phyloP scores from a whole-genome alignment of 2,888 invertebrate genomes.

The Erebia ligea region DNA sequence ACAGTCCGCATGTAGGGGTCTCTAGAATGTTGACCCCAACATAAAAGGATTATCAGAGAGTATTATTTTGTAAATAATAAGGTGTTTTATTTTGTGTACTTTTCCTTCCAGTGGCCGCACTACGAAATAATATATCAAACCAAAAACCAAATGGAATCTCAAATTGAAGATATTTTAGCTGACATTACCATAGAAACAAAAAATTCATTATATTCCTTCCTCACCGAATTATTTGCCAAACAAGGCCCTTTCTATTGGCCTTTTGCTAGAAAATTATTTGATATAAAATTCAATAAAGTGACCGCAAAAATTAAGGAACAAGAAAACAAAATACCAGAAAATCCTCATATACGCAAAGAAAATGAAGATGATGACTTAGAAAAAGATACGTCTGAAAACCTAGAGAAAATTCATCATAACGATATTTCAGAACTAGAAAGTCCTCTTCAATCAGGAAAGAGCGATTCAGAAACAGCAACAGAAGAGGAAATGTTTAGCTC shows the following conservation, averaged over 20 bases:
- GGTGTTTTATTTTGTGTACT: not conserved
- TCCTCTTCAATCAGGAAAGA: not conserved
- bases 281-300: constrained; percentile 27
- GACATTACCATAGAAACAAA: constrained; percentile 37
- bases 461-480: not conserved
- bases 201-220: constrained; percentile 21
- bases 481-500: not conserved
- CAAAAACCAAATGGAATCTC: constrained; percentile 44
- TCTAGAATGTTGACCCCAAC: too few relatives aligned
- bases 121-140: constrained; percentile 51
- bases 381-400: not conserved
- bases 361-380: not conserved
- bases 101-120: constrained; percentile 56
- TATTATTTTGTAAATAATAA: not conserved
- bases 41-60: too few relatives aligned
- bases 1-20: too few relatives aligned
- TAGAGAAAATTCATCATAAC: not conserved
- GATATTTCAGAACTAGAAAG: not conserved
- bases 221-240: constrained; percentile 41
- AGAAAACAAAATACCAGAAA: constrained; percentile 1
- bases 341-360: not conserved
- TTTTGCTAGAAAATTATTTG: constrained; percentile 44
- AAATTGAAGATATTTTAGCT: constrained; percentile 47
- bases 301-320: not conserved
- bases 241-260: constrained; percentile 59